phyloP scores from a whole-genome alignment of 2,113 vertebrate genomes.

The Egretta garzetta region DNA sequence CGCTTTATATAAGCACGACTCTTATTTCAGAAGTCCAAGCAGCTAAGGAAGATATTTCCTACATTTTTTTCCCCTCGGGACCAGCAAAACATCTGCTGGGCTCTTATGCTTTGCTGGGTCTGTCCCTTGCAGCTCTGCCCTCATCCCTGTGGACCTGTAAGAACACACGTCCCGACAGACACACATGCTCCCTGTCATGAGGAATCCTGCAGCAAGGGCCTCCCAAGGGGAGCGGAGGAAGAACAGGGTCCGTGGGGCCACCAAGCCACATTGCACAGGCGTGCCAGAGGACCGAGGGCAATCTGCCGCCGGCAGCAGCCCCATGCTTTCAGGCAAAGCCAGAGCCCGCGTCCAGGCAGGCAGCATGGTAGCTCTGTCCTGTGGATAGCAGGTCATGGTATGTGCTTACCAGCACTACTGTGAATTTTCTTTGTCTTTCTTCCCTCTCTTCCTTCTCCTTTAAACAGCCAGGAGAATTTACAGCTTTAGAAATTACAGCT shows the following conservation, averaged over 20 bases:
- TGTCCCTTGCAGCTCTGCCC: background rate
- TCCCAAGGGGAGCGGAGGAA: background rate
- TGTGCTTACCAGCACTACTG: background rate
- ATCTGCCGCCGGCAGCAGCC: no score
- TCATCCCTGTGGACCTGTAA: rapidly evolving
- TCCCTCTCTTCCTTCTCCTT: background rate
- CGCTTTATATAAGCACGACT: background rate
- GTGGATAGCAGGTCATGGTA: background rate
- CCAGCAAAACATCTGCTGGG: background rate
- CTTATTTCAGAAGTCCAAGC: background rate
- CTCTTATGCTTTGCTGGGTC: background rate
- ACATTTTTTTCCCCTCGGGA: background rate
- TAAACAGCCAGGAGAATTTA: background rate
- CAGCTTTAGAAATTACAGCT: background rate
- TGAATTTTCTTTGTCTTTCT: background rate
- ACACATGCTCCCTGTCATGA: background rate
- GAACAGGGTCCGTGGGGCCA: background rate
- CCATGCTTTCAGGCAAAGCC: no score
- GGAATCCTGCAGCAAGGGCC: background rate
- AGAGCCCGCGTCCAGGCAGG: no score
- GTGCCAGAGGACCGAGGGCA: no score
- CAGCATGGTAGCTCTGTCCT: no score
- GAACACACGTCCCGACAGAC: background rate
- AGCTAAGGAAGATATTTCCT: background rate
- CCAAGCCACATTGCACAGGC: rapidly evolving